phyloP scores from a whole-genome alignment of 1,140 invertebrate species.

The Zaprionus taronus region DNA sequence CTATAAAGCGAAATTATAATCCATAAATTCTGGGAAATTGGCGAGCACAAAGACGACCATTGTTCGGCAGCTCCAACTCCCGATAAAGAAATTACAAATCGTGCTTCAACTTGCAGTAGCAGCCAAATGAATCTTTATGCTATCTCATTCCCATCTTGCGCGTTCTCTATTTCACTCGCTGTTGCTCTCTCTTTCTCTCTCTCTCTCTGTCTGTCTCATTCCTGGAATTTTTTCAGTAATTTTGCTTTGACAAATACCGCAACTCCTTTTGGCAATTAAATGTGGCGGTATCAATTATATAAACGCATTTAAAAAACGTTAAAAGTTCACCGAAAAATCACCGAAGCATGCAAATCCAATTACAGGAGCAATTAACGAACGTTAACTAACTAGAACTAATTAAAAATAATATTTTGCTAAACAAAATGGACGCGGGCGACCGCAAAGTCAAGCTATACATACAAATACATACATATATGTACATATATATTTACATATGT shows the following conservation, averaged over 20 bases:
- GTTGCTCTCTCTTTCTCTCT: neutral
- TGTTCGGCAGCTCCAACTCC: conserved; percentile 46
- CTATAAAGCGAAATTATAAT: conserved; percentile 81
- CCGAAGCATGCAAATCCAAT: conserved; percentile 76
- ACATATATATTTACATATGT: neutral
- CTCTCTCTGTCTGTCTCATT: conserved; percentile 1
- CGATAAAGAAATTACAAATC: conserved; percentile 73
- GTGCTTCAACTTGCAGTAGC: conserved; percentile 33
- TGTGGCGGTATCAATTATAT: conserved; percentile 58
- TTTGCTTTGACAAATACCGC: conserved; percentile 53
- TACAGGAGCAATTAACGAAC: conserved; percentile 80
- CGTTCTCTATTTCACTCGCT: neutral
- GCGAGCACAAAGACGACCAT: conserved; percentile 70
- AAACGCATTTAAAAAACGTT: conserved; percentile 41
- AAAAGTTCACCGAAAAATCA: conserved; percentile 74
- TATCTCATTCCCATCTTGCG: conserved; percentile 22
- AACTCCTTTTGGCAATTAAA: conserved; percentile 55
- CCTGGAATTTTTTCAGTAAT: conserved; percentile 29
- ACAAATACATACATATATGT: conserved; percentile 4
- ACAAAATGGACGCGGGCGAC: conserved; percentile 52
- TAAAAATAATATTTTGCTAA: conserved; percentile 79
- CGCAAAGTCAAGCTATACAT: conserved; percentile 9
- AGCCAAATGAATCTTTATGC: conserved; percentile 34
- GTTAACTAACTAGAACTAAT: conserved; percentile 82
- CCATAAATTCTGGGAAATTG: conserved; percentile 84